phyloP scores from a whole-genome alignment of 2,888 invertebrate species.

The Halictus ligatus region DNA sequence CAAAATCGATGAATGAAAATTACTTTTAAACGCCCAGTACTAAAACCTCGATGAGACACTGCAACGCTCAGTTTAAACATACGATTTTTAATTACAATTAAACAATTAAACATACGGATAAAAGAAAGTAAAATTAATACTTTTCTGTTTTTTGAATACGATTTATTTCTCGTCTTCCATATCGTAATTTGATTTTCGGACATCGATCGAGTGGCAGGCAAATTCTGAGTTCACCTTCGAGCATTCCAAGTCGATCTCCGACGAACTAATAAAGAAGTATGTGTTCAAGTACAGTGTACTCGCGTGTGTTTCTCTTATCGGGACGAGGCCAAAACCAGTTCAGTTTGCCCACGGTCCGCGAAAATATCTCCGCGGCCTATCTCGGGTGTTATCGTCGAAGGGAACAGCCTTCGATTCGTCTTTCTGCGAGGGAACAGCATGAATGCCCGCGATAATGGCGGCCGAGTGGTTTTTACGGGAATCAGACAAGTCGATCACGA shows the following conservation, averaged over 20 bases:
- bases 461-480: conserved; percentile 41
- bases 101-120: too few species aligned
- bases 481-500: conserved; percentile 49
- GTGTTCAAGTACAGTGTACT: conserved; percentile 28
- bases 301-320: conserved; percentile 45
- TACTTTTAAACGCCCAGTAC: too few species aligned
- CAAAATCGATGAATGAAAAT: too few species aligned
- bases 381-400: conserved; percentile 39
- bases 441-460: conserved; percentile 46
- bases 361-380: conserved; percentile 42
- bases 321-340: conserved; percentile 40
- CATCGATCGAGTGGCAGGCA: not conserved
- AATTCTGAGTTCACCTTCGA: conserved; percentile 6
- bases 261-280: conserved; percentile 35
- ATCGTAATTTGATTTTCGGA: not conserved
- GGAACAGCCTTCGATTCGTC: conserved; percentile 50
- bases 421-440: conserved; percentile 18
- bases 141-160: not conserved
- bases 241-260: not conserved
- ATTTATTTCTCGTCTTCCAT: not conserved
- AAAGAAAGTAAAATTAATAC: not conserved
- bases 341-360: conserved; percentile 43
- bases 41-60: too few species aligned
- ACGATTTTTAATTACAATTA: too few species aligned
- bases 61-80: too few species aligned